Percentiles rank a stretch among this genome's conserved stretches.
These are phyloP conservation scores for Pangasius mekongensis DNA, from an alignment of 2,797 vertebrate species.

Conservation along the genomic window DNA sequence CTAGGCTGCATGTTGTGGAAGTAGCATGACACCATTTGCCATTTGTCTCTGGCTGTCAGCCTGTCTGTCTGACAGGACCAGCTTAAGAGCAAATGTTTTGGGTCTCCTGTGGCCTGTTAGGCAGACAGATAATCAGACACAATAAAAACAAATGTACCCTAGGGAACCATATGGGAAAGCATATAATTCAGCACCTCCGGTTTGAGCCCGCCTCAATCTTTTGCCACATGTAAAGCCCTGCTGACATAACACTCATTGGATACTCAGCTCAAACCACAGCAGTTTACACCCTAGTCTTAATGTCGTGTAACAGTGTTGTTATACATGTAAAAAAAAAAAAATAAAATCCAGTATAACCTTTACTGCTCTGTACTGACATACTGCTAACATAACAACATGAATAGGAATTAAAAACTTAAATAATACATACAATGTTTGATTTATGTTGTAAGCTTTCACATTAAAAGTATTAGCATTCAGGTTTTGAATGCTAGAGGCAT, in stretches of 20 bases:
- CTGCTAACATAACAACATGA: background rate
- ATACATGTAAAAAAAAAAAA: constrained; percentile 15
- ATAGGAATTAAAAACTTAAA: background rate
- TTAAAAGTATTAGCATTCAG: background rate
- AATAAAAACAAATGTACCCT: constrained; percentile 47
- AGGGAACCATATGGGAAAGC: constrained; percentile 12
- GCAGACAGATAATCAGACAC: constrained; percentile 46
- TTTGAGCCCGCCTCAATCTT: background rate
- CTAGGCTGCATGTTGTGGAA: background rate
- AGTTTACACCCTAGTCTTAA: constrained; percentile 37
- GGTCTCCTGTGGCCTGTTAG: constrained; percentile 39
- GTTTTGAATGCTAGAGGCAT: background rate
- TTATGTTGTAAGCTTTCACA: background rate
- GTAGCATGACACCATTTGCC: constrained; percentile 43
- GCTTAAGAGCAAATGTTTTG: constrained; percentile 15
- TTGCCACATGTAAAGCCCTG: constrained; percentile 26
- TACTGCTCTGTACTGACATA: background rate
- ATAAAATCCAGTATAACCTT: background rate
- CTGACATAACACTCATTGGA: constrained; percentile 27
- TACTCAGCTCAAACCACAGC: constrained; percentile 33
- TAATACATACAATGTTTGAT: background rate
- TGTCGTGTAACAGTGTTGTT: constrained; percentile 23
- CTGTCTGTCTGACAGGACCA: constrained; percentile 29
- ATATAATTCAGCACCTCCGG: constrained; percentile 31
- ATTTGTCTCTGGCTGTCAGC: constrained; percentile 48